Evolutionary conservation across 1,140 invertebrate genomes (phyloP).

Genomic region (Panulirus ornatus): DNA sequence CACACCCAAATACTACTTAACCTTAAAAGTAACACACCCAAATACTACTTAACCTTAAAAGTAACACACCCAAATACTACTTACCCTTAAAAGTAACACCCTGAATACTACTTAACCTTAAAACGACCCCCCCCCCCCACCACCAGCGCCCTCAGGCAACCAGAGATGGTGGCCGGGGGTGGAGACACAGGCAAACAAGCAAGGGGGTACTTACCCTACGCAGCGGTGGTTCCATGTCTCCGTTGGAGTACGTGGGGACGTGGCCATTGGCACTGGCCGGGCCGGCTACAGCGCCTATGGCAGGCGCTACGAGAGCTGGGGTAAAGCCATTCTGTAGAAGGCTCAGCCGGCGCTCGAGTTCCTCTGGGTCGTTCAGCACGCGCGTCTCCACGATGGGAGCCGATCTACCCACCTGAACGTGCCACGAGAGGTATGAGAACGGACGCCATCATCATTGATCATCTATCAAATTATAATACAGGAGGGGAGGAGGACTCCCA

Average conservation of each 20-base stretch:
- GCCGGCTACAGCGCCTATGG: neutral
- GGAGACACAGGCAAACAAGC: neutral
- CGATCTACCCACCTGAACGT: constrained; percentile 57
- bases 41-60: too few relatives aligned
- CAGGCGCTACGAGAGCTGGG: constrained; percentile 38
- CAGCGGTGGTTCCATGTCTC: neutral
- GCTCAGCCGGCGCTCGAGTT: constrained; percentile 88
- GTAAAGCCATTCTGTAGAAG: constrained; percentile 85
- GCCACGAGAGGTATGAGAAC: constrained; percentile 76
- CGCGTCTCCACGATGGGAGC: constrained; percentile 91
- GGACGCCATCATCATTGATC: too few relatives aligned
- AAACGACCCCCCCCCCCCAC: too few relatives aligned
- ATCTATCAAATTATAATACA: too few relatives aligned
- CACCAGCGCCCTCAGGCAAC: too few relatives aligned
- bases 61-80: too few relatives aligned
- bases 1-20: too few relatives aligned
- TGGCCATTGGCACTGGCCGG: constrained; percentile 46
- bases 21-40: too few relatives aligned
- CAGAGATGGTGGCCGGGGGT: neutral
- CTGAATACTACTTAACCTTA: too few relatives aligned
- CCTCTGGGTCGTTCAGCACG: constrained; percentile 90
- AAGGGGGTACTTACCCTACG: constrained; percentile 20
- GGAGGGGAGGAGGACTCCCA: too few relatives aligned
- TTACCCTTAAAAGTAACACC: too few relatives aligned
- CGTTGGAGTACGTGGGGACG: constrained; percentile 35